These are phyloP conservation scores for Oasisia sp. DNA, from an alignment of 2,888 invertebrate species.

Conservation along the genomic window DNA sequence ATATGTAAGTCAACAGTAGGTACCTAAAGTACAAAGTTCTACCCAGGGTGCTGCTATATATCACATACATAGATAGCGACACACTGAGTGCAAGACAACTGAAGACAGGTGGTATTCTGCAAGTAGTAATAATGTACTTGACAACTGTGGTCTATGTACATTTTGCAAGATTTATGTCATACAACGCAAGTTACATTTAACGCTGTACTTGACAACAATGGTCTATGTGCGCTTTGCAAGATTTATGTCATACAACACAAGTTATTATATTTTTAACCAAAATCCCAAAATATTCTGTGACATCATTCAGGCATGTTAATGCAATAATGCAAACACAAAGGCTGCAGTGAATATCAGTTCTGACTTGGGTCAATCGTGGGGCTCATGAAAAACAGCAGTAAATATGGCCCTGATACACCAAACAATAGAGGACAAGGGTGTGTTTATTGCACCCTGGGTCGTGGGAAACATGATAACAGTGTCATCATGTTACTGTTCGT, in stretches of 20 bases:
- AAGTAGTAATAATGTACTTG: not conserved
- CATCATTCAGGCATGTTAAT: not conserved
- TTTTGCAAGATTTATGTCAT: not conserved
- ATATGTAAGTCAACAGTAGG: no score
- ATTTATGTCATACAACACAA: not conserved
- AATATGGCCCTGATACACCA: not conserved
- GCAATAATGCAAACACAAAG: not conserved
- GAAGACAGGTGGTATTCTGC: no score
- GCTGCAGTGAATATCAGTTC: not conserved
- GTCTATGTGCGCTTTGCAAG: not conserved
- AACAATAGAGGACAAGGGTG: constrained; percentile 7
- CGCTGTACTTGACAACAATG: not conserved
- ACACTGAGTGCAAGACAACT: not conserved
- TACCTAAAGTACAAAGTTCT: not conserved
- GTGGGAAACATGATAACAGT: not conserved
- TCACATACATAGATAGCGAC: not conserved
- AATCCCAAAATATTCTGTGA: not conserved
- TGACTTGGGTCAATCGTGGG: not conserved
- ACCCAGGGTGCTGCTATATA: not conserved
- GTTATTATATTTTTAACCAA: not conserved
- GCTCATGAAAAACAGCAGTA: not conserved
- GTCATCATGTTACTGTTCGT: not conserved
- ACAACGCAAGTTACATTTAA: not conserved
- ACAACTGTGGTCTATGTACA: not conserved
- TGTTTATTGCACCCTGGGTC: not conserved